These are phyloP conservation scores for Prunella himalayana DNA, from an alignment of 2,113 vertebrate genomes.

Conservation along the genomic window DNA sequence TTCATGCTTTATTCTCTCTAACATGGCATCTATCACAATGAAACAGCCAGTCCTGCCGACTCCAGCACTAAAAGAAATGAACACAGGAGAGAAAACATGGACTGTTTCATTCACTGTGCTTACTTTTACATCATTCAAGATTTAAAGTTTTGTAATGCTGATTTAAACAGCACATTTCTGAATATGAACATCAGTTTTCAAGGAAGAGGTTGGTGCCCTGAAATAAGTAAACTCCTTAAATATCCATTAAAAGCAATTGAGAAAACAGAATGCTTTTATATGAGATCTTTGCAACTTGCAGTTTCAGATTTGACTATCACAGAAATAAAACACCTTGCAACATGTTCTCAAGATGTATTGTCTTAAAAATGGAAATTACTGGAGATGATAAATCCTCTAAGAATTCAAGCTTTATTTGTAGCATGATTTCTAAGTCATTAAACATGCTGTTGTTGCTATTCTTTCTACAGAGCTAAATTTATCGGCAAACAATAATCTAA, in stretches of 20 bases:
- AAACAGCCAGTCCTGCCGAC: constrained; percentile 98
- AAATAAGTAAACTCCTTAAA: neutral
- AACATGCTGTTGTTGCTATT: neutral
- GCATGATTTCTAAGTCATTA: neutral
- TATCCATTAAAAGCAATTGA: neutral
- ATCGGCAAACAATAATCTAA: neutral
- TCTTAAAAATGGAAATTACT: neutral
- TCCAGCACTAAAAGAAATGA: constrained; percentile 81
- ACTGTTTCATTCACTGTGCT: neutral
- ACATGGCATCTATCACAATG: constrained; percentile 99
- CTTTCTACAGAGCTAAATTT: neutral
- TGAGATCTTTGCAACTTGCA: neutral
- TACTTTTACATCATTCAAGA: neutral
- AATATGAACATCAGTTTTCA: neutral
- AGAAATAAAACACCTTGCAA: neutral
- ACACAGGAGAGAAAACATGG: neutral
- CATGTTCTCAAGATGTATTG: neutral
- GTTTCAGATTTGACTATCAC: neutral
- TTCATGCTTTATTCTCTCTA: constrained; percentile 98
- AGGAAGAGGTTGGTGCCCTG: neutral
- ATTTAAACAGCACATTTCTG: neutral
- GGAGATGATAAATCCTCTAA: neutral
- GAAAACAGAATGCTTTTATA: neutral
- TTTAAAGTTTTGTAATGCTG: neutral
- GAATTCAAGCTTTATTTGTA: neutral